These are phyloP conservation scores for Drosophila lacertosa DNA, from an alignment of 1,140 invertebrate genomes.

Conservation along the genomic window DNA sequence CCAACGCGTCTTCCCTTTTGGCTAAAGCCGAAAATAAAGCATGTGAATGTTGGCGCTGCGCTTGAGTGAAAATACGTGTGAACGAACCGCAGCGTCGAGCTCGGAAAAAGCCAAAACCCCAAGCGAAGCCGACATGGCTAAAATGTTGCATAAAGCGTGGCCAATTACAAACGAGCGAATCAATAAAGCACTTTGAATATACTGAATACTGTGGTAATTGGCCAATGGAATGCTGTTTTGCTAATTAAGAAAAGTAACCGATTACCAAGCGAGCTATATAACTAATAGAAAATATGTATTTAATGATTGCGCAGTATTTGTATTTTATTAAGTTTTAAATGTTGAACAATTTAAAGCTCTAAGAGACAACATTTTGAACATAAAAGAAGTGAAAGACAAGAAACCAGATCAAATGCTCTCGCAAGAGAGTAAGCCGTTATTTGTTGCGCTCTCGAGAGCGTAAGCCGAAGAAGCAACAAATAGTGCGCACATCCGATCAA, in stretches of 20 bases:
- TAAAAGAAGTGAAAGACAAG: no score
- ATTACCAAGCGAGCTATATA: not conserved
- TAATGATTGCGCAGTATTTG: not conserved
- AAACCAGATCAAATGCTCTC: not conserved
- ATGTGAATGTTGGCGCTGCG: conserved; percentile 62
- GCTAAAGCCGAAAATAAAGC: conserved; percentile 53
- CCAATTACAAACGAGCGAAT: conserved; percentile 2
- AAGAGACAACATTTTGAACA: no score
- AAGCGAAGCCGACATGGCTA: conserved; percentile 5
- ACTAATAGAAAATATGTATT: not conserved
- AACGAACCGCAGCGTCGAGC: conserved; percentile 51
- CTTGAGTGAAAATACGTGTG: conserved; percentile 69
- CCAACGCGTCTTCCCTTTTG: not conserved
- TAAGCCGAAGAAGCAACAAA: no score
- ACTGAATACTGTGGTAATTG: not conserved
- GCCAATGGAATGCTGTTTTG: conserved; percentile 12
- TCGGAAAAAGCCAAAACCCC: conserved; percentile 9
- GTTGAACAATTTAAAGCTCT: not conserved
- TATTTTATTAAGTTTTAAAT: not conserved
- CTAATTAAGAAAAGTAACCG: not conserved
- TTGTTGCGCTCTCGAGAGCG: no score
- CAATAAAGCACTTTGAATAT: conserved; percentile 15
- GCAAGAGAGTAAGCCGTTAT: no score
- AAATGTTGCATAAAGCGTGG: conserved; percentile 10
- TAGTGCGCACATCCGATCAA: no score